These are phyloP conservation scores for Chelonus formosanus DNA, from an alignment of 2,888 invertebrate genomes.

Conservation along the genomic window DNA sequence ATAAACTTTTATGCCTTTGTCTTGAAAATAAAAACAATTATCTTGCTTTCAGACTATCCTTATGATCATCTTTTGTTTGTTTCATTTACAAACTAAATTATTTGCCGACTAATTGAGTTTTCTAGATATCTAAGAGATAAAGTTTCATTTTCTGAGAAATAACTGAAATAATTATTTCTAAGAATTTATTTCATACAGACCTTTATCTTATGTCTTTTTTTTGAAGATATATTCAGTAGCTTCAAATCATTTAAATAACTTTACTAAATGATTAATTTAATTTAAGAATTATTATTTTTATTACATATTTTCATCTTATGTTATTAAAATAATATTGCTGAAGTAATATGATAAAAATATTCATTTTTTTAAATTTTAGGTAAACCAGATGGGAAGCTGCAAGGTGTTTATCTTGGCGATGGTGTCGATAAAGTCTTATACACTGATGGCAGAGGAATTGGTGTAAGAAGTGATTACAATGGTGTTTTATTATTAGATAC, in stretches of 20 bases:
- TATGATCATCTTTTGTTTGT: too few relatives aligned
- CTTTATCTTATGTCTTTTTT: background rate
- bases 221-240: background rate
- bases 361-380: constrained; percentile 60
- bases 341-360: too few relatives aligned
- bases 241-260: background rate
- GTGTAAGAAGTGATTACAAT: constrained; percentile 89
- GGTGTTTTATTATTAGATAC: constrained; percentile 90
- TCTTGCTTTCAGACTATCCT: too few relatives aligned
- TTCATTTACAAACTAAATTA: too few relatives aligned
- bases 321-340: too few relatives aligned
- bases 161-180: background rate
- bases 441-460: constrained; percentile 82
- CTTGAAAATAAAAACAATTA: too few relatives aligned
- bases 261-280: background rate
- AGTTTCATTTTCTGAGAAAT: constrained; percentile 2
- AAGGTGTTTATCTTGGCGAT: constrained; percentile 76
- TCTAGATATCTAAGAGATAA: background rate
- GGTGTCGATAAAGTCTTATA: constrained; percentile 85
- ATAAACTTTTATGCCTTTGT: too few relatives aligned
- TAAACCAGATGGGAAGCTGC: constrained; percentile 72
- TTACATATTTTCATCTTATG: too few relatives aligned
- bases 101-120: too few relatives aligned
- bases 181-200: background rate
- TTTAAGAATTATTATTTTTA: too few relatives aligned